Percentiles rank a stretch among this genome's conserved stretches.
These are phyloP conservation scores for Malacoraja senta DNA, from an alignment of 2,797 vertebrate genomes.

Conservation along the genomic window DNA sequence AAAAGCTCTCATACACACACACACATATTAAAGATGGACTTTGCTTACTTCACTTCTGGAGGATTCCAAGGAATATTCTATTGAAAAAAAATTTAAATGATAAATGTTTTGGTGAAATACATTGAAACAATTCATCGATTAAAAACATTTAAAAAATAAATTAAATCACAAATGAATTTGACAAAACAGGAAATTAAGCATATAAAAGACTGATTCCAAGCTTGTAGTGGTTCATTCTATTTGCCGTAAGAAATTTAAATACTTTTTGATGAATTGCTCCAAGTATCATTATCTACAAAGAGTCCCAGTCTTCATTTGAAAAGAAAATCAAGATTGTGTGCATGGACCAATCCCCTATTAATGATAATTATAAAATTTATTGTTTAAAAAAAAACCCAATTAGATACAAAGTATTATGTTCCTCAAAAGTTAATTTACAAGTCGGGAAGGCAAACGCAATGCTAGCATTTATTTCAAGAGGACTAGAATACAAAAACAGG, in stretches of 20 bases:
- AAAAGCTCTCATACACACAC: neutral
- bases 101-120: neutral
- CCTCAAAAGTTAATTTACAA: too few species aligned
- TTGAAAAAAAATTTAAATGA: conserved; percentile 44
- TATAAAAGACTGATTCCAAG: neutral
- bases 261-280: neutral
- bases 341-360: neutral
- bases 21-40: neutral
- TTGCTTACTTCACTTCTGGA: conserved; percentile 83
- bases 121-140: neutral
- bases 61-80: conserved; percentile 77
- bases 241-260: neutral
- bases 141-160: neutral
- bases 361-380: neutral
- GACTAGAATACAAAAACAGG: too few species aligned
- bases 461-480: too few species aligned
- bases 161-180: neutral
- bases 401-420: neutral
- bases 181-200: neutral
- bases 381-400: neutral
- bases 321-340: neutral
- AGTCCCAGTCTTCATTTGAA: neutral
- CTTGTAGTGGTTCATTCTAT: neutral
- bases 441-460: too few species aligned
- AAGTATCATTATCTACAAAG: neutral